Conservation (phyloP, 2,888 invertebrate genomes). For the Sphinx pinastri region DNA sequence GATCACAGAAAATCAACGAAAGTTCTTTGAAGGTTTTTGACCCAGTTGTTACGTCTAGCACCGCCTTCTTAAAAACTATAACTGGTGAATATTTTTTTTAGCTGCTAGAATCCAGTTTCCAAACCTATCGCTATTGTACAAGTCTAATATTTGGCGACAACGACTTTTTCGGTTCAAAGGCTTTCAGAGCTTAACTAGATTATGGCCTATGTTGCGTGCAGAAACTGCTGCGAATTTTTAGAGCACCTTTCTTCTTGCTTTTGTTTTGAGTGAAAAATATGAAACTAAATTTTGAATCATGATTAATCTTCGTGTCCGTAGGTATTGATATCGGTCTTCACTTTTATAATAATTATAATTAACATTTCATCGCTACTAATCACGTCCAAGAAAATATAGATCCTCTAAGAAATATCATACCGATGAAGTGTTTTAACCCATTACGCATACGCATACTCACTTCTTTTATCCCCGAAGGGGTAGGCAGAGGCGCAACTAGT, state of each 20-base stretch:
- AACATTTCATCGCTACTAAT: no score
- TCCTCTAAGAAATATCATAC: no score
- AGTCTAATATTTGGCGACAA: conserved; percentile 3
- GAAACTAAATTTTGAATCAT: not conserved
- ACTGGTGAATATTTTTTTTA: not conserved
- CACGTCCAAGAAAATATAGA: no score
- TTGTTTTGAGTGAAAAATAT: not conserved
- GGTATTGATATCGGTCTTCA: no score
- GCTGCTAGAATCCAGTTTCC: not conserved
- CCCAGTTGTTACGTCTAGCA: no score
- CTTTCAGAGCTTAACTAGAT: conserved; percentile 16
- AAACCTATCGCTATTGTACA: not conserved
- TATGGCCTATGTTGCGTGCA: not conserved
- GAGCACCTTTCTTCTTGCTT: conserved; percentile 15
- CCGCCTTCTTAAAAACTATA: not conserved
- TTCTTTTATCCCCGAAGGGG: no score
- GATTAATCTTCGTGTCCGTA: not conserved
- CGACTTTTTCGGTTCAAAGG: conserved; percentile 20
- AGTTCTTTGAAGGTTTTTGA: no score
- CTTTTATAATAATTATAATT: no score
- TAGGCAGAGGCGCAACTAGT: no score
- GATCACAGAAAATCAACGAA: no score
- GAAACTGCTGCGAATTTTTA: conserved; percentile 15
- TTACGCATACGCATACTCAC: no score
- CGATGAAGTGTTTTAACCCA: no score